A percentile compares a stretch with the other conserved stretches of the same genome.
phyloP scores from a whole-genome alignment of 2,888 invertebrate species.

The Pecten maximus region DNA sequence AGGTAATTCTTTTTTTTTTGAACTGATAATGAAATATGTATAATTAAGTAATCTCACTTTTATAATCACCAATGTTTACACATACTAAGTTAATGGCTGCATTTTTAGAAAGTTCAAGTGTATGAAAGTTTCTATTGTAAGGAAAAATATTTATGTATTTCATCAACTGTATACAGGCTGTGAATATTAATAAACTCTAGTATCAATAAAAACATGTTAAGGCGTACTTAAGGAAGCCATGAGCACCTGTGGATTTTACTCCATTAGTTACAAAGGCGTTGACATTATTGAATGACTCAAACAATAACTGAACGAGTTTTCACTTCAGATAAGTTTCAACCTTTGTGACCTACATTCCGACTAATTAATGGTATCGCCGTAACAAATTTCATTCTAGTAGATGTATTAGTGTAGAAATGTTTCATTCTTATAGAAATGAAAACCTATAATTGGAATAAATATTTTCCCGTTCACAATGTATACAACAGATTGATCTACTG shows the following conservation, averaged over 20 bases:
- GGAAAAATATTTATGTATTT: background rate
- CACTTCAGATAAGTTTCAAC: background rate
- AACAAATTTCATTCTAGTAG: background rate
- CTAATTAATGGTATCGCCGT: background rate
- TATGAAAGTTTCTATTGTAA: background rate
- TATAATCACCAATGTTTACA: background rate
- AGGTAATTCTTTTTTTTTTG: background rate
- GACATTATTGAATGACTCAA: background rate
- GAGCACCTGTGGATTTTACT: background rate
- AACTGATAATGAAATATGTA: background rate
- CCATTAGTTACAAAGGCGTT: background rate
- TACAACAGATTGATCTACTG: background rate
- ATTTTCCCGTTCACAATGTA: background rate
- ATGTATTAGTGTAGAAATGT: background rate
- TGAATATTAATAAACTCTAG: background rate
- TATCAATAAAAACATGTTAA: background rate
- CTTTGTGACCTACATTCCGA: background rate
- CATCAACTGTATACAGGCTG: background rate
- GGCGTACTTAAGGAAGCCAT: background rate
- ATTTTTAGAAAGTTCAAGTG: background rate
- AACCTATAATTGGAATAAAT: background rate
- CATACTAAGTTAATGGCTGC: background rate
- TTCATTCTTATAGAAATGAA: background rate
- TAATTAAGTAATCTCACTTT: background rate
- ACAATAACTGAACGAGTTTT: no score